These are phyloP conservation scores for Litocranius walleri DNA, from an alignment of 2,113 vertebrate genomes.

Conservation along the genomic window DNA sequence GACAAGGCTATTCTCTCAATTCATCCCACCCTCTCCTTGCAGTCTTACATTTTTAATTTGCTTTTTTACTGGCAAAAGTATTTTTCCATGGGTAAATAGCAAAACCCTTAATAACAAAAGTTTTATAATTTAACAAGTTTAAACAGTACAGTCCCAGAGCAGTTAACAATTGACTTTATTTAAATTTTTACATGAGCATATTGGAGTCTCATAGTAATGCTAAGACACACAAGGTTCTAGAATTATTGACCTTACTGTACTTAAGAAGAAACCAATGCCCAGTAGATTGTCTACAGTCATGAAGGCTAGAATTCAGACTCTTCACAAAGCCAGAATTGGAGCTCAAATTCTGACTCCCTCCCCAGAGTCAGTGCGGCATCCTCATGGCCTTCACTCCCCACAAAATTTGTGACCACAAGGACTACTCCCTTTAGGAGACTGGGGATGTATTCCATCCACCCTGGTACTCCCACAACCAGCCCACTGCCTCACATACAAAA, in stretches of 20 bases:
- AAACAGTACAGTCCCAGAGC: neutral
- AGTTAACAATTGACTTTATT: neutral
- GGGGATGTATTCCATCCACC: neutral
- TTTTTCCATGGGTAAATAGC: neutral
- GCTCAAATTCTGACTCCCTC: neutral
- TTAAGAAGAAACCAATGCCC: neutral
- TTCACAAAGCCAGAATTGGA: neutral
- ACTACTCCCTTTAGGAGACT: neutral
- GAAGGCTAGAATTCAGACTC: neutral
- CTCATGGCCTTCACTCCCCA: neutral
- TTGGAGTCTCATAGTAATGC: neutral
- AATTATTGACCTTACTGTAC: neutral
- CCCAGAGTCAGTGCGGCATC: accelerated
- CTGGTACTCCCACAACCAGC: neutral
- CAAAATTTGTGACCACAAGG: neutral
- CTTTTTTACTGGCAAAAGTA: neutral
- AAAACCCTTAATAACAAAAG: neutral
- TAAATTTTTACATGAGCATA: neutral
- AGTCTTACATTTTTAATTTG: neutral
- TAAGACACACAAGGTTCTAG: neutral
- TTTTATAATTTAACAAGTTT: neutral
- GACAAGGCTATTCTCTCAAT: neutral
- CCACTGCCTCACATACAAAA: neutral
- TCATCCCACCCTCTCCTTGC: neutral
- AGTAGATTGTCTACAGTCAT: neutral